Percentiles rank a stretch among this genome's conserved stretches.
Evolutionary conservation across 1,140 invertebrate genomes (phyloP).

Genomic region (Dendrolimus kikuchii): DNA sequence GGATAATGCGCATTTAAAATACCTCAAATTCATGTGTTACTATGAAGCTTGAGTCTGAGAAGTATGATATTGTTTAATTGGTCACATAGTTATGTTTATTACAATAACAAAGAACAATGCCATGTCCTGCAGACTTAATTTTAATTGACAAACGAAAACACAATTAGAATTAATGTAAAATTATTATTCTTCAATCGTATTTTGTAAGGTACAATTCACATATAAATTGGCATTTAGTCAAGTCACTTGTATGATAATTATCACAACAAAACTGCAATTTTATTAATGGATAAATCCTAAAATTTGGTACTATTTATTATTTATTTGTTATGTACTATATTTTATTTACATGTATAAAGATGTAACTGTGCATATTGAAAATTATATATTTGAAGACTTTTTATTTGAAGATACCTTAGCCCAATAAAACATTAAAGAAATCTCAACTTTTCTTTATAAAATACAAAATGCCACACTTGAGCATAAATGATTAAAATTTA

Average conservation of each 20-base stretch:
- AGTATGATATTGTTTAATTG: slow-evolving; percentile 20
- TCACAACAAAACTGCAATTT: slow-evolving; percentile 62
- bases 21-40: too few relatives aligned
- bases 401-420: slow-evolving; percentile 65
- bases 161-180: slow-evolving; percentile 45
- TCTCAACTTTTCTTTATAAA: slow-evolving; percentile 21
- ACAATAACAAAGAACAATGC: slow-evolving; percentile 41
- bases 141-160: slow-evolving; percentile 29
- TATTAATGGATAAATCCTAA: slow-evolving; percentile 59
- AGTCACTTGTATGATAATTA: slow-evolving; percentile 61
- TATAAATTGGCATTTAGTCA: slow-evolving; percentile 61
- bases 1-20: too few relatives aligned
- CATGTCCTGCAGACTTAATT: slow-evolving; percentile 35
- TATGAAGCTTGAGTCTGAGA: too few relatives aligned
- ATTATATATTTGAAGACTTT: slow-evolving; percentile 65
- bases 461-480: too few relatives aligned
- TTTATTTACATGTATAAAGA: slow-evolving; percentile 69
- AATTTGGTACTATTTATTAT: slow-evolving; percentile 69
- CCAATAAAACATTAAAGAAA: slow-evolving; percentile 55
- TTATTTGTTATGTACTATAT: slow-evolving; percentile 71
- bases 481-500: too few relatives aligned
- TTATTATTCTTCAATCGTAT: slow-evolving; percentile 37
- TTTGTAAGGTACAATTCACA: slow-evolving; percentile 31
- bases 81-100: slow-evolving; percentile 37
- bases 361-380: slow-evolving; percentile 70